phyloP scores from a whole-genome alignment of 2,113 vertebrate species.

The Bombycilla garrulus region DNA sequence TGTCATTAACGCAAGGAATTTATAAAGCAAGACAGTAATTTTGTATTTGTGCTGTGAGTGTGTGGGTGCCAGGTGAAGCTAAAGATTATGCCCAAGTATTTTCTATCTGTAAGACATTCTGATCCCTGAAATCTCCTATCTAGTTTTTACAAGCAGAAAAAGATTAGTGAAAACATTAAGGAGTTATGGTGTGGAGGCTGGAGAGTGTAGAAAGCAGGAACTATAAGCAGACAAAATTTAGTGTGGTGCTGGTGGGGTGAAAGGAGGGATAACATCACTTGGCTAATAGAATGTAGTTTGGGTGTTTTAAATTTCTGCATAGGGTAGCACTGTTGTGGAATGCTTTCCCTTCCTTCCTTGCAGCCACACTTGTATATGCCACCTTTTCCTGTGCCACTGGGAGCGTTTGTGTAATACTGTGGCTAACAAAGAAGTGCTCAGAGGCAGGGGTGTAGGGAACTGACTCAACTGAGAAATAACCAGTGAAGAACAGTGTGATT shows the following conservation, averaged over 20 bases:
- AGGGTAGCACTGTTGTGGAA: neutral
- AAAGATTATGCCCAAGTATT: neutral
- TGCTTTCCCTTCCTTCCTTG: neutral
- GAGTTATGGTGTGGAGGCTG: neutral
- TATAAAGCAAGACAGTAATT: neutral
- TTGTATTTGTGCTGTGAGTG: neutral
- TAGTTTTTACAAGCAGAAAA: neutral
- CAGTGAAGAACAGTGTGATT: neutral
- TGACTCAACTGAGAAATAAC: neutral
- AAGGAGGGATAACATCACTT: neutral
- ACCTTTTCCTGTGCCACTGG: neutral
- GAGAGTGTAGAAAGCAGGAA: neutral
- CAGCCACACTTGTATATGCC: neutral
- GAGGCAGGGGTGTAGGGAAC: neutral
- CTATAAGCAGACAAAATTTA: neutral
- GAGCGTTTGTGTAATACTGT: neutral
- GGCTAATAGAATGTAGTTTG: neutral
- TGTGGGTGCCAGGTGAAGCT: neutral
- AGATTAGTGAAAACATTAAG: neutral
- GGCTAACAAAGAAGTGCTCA: neutral
- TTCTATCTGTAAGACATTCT: neutral
- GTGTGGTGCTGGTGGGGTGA: neutral
- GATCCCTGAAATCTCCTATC: neutral
- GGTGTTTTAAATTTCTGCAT: neutral
- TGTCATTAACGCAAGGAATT: neutral